Evolutionary conservation across 2,113 vertebrate species (phyloP), one percentile per base, ranked within the genome.

Genomic region (Silurus meridionalis): DNA sequence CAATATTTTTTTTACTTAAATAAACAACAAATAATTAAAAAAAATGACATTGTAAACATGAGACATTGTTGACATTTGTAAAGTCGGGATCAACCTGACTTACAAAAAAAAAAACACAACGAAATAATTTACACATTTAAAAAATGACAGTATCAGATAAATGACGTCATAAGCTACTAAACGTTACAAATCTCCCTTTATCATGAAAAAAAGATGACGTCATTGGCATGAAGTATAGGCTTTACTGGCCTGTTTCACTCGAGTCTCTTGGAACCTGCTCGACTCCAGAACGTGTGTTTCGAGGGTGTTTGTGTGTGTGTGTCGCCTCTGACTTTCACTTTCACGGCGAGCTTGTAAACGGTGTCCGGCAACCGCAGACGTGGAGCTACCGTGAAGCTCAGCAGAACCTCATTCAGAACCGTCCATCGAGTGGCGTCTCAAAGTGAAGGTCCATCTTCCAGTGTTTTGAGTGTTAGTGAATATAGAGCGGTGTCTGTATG

Each of bases 1-100:
- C 90, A 94, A 90, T 91, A 25, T 61, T 60, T 90, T 94, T 94
- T 96, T 96, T 96, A 96, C 94, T 96, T 96, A 95, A 96, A 96
- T 96, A 88, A 89, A 87, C 90, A 93, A 96, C 93, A 94, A 93
- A 93, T 92, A 92, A 37, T 37, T 2, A 37, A 91, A 92, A 91
- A 86, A 91, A 91, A 86, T 88, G 74, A 94, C 93, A 94, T 87
- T 93, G 94, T 95, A 95, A 95, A 95, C 95, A 95, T 94, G 86
- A 85, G 92, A 94, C 92, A 92, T 91, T 66, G 90, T 92, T 71
- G 86, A 87, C 77, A 86, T 61, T 37, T 57, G 25, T 58, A 89
- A 89, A 89, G 90, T 89, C 94, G 85, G 95, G 94, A 91, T 96
- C 95, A 95, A 96, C 95, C 95, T 28, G 93, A 91, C 90, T 8